Evolutionary conservation across 2,797 vertebrate species (phyloP).

Genomic region (Pseudochromis fuscus): DNA sequence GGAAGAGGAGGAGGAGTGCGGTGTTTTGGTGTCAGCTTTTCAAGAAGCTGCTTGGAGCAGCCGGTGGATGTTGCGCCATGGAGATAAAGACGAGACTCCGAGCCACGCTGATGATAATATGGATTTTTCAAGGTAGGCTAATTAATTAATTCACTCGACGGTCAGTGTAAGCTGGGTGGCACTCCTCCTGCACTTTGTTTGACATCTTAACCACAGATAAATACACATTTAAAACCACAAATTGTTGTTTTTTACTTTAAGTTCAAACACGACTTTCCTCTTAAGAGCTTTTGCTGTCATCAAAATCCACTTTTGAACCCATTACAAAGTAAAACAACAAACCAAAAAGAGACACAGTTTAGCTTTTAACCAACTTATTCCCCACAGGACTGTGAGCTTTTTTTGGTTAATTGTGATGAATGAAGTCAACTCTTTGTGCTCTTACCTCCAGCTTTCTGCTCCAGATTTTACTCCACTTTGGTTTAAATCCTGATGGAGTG

Average conservation of each 20-base stretch:
- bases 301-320: not conserved
- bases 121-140: slow-evolving; percentile 82
- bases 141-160: slow-evolving; percentile 38
- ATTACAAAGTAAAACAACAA: not conserved
- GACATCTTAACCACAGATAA: too few species aligned
- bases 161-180: too few species aligned
- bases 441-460: too few species aligned
- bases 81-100: slow-evolving; percentile 74
- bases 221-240: not conserved
- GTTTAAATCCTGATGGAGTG: not conserved
- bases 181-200: too few species aligned
- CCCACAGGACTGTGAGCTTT: not conserved
- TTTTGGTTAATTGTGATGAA: not conserved
- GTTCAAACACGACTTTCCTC: not conserved
- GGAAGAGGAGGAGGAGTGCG: slow-evolving; percentile 8
- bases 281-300: not conserved
- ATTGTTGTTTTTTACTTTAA: not conserved
- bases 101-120: slow-evolving; percentile 77
- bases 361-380: not conserved
- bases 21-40: slow-evolving; percentile 48
- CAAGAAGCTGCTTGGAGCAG: slow-evolving; percentile 49
- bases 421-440: too few species aligned
- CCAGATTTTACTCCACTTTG: not conserved
- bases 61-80: slow-evolving; percentile 82
- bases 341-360: not conserved